Base-by-base conservation (phyloP, 2,888 invertebrate species). In the Lamellibrachia columna region DNA sequence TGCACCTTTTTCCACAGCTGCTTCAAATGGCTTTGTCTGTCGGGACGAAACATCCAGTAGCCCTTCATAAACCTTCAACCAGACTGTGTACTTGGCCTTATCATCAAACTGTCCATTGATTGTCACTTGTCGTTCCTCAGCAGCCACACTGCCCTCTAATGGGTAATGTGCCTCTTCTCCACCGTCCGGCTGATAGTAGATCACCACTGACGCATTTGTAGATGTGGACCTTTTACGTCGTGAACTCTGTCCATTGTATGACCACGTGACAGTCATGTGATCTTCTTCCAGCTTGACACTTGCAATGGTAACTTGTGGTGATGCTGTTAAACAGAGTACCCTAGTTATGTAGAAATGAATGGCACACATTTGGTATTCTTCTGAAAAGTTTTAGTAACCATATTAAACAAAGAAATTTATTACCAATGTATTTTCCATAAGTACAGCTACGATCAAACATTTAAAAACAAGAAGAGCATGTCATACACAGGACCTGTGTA, bases 111-210 rank as follows among this genome's bases (percentile, higher is more conserved):
- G 15, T 15, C 75, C 75, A 3, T 15, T 75, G n/a, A 75, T 75
- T 11, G 15, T 15, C 75, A 75, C 75, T 75, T 75, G 22, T 22
- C 22, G 75, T 75, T 75, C 75, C 75, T 75, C 75, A 75, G 75
- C 75, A 11, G 75, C 75, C 75, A 75, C 75, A 75, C 75, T 75
- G 75, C 75, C 75, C 75, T 75, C 75, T 75, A 22, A n/a, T 75
- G 75, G 75, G n/a, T 75, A 75, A 22, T 75, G 75, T 22, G 75
- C 75, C 22, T 75, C 75, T 11, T 75, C 75, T 75, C 75, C 75
- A 75, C 15, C 75, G 11, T 11, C 75, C 75, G 22, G 75, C 75
- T 75, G 75, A 75, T 75, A 75, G 75, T 22, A 75, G 75, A 75
- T 75, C 22, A 75, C 22, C 22, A 75, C 75, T 75, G 75, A 75